phyloP scores from a whole-genome alignment of 2,797 vertebrate species.

The Platyrinchus mystaceus region DNA sequence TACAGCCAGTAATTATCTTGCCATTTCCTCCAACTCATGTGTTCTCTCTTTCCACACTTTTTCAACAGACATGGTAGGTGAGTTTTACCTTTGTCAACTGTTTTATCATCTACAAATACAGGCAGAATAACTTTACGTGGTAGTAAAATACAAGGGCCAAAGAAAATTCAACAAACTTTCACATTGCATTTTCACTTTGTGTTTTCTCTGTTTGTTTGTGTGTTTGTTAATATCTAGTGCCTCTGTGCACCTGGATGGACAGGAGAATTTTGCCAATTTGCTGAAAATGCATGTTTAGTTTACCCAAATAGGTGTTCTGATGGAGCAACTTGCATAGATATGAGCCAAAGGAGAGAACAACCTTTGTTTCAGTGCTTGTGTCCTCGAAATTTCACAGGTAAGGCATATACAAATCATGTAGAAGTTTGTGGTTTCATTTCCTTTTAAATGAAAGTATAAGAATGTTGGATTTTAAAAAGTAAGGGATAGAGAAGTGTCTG shows the following conservation, averaged over 20 bases:
- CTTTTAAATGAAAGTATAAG: background rate
- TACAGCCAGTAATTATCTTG: background rate
- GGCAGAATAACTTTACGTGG: background rate
- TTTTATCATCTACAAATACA: background rate
- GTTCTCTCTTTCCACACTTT: background rate
- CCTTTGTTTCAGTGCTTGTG: conserved; percentile 77
- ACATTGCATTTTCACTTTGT: background rate
- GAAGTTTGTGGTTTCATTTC: background rate
- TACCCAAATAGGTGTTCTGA: conserved; percentile 72
- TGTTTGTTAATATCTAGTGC: conserved; percentile 68
- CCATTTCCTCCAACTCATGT: background rate
- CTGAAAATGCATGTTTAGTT: conserved; percentile 78
- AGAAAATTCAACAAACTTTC: background rate
- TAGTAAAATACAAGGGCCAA: background rate
- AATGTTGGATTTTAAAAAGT: background rate
- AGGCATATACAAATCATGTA: background rate
- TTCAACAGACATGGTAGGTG: background rate
- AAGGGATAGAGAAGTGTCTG: background rate
- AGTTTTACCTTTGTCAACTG: background rate
- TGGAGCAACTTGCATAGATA: conserved; percentile 77
- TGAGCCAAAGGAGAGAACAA: conserved; percentile 64
- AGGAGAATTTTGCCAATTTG: conserved; percentile 79
- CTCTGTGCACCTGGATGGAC: conserved; percentile 78
- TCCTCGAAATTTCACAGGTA: conserved; percentile 78
- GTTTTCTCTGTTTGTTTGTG: background rate